Conservation (phyloP, 2,888 invertebrate genomes). For the Nebria brevicollis region DNA sequence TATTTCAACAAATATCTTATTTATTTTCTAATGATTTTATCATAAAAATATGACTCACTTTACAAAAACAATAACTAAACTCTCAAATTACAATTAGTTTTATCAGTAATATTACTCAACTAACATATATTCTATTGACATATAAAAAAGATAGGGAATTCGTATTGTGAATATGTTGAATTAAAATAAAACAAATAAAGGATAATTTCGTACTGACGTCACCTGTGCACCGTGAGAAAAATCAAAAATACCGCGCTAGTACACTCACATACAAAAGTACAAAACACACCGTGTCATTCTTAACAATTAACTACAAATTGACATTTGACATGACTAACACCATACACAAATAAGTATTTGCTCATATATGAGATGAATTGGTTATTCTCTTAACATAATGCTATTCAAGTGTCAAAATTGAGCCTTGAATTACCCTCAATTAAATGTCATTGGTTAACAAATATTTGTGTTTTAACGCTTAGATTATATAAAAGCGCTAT, state of each 20-base stretch:
- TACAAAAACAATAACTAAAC: not conserved
- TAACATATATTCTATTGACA: not conserved
- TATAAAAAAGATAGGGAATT: not conserved
- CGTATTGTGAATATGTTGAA: not conserved
- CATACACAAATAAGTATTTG: conserved; percentile 20
- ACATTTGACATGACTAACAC: conserved; percentile 32
- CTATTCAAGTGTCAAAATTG: conserved; percentile 35
- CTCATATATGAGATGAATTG: conserved; percentile 16
- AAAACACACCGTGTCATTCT: conserved; percentile 26
- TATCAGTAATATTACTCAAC: not conserved
- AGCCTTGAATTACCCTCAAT: conserved; percentile 38
- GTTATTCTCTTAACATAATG: conserved; percentile 20
- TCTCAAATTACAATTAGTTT: not conserved
- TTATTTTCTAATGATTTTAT: not conserved
- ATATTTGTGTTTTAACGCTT: conserved; percentile 30
- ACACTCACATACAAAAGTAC: conserved; percentile 16
- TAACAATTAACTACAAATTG: conserved; percentile 35
- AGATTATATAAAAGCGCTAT: conserved; percentile 37
- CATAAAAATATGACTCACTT: not conserved
- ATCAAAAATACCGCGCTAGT: conserved; percentile 45
- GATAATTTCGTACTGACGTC: conserved; percentile 30
- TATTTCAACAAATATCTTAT: not conserved
- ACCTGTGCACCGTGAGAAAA: conserved; percentile 44
- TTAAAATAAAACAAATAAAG: not conserved
- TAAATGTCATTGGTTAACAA: conserved; percentile 41